Evolutionary conservation across 2,797 vertebrate species (phyloP).

Genomic region (Ceryle rudis): DNA sequence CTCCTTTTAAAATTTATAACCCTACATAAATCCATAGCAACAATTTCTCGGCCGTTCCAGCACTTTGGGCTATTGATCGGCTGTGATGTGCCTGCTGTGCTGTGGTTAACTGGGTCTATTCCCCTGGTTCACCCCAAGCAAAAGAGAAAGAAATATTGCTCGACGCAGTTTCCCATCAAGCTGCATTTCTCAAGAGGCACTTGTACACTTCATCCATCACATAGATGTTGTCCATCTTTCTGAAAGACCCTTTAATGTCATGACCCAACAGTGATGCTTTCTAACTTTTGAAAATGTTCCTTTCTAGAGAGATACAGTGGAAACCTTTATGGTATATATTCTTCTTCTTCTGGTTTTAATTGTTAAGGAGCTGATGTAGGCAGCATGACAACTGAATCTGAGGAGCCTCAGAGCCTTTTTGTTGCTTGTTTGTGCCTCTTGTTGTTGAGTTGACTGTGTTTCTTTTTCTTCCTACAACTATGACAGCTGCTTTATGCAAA

Average conservation of each 20-base stretch:
- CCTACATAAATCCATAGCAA: conserved; percentile 45
- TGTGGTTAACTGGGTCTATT: neutral
- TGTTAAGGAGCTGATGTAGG: neutral
- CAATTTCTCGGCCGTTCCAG: conserved; percentile 25
- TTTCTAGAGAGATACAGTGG: neutral
- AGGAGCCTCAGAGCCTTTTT: neutral
- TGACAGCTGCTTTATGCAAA: neutral
- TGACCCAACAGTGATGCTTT: neutral
- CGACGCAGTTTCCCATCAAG: neutral
- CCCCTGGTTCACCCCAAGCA: neutral
- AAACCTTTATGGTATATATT: neutral
- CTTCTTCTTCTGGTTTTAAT: neutral
- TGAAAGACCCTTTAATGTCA: neutral
- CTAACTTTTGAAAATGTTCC: neutral
- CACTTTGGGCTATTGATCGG: neutral
- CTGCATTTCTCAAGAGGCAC: neutral
- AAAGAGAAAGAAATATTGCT: neutral
- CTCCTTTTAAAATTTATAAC: conserved; percentile 33
- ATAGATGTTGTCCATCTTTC: neutral
- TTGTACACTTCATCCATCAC: neutral
- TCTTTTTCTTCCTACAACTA: neutral
- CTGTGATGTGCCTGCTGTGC: neutral
- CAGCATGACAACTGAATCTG: rapidly evolving
- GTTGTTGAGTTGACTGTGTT: neutral
- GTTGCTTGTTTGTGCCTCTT: neutral